These are phyloP conservation scores for Nibea albiflora DNA, from an alignment of 2,113 vertebrate species.

Conservation along the genomic window DNA sequence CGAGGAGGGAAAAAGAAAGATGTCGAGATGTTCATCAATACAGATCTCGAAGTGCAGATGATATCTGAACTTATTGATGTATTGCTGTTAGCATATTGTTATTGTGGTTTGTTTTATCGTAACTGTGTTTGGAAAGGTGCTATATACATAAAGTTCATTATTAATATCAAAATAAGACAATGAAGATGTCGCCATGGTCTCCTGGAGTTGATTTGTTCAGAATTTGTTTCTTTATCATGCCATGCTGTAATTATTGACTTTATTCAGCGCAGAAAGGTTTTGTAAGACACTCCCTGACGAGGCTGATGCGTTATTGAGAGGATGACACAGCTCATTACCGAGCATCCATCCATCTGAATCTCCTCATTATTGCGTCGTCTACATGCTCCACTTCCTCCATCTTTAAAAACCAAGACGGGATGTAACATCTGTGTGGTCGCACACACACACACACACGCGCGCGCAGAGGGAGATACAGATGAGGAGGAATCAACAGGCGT, in stretches of 20 bases:
- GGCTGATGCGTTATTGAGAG: not conserved
- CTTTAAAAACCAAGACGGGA: too few species aligned
- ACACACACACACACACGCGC: not conserved
- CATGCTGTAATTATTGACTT: too few species aligned
- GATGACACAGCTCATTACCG: conserved; percentile 6
- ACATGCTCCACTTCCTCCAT: too few species aligned
- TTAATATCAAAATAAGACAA: too few species aligned
- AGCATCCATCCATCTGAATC: not conserved
- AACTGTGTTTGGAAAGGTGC: too few species aligned
- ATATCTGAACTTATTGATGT: not conserved
- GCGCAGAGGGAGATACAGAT: conserved; percentile 16
- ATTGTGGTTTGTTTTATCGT: too few species aligned
- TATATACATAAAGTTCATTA: too few species aligned
- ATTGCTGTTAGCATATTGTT: too few species aligned
- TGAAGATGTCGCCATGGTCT: not conserved
- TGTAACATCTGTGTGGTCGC: too few species aligned
- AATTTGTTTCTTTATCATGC: too few species aligned
- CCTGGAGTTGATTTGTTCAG: too few species aligned
- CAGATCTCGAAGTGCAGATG: not conserved
- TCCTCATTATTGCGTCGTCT: too few species aligned
- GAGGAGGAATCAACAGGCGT: conserved; percentile 49
- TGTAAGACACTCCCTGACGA: not conserved
- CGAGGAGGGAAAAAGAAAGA: not conserved
- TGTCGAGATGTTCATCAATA: not conserved
- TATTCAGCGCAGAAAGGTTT: not conserved